Conservation (phyloP, 2,113 vertebrate genomes). For the Craseonycteris thonglongyai region DNA sequence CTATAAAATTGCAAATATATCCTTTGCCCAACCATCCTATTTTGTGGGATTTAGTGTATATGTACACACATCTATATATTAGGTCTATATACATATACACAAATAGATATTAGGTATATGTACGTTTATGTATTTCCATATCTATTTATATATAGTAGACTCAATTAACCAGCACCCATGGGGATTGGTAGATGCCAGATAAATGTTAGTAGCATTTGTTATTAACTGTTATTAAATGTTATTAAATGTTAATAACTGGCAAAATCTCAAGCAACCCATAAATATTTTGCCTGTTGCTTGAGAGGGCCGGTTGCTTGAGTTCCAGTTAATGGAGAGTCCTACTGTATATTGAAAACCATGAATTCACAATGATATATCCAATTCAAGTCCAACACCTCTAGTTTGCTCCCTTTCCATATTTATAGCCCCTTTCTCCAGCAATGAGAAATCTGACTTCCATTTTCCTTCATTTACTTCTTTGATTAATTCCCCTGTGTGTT, state of each 20-base stretch:
- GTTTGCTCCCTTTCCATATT: neutral
- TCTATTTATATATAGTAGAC: too few relatives aligned
- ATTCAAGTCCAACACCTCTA: neutral
- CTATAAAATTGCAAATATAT: neutral
- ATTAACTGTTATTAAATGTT: too few relatives aligned
- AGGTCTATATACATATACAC: neutral
- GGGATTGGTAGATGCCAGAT: too few relatives aligned
- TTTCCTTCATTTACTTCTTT: neutral
- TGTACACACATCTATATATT: neutral
- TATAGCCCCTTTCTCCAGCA: neutral
- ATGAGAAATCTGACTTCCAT: neutral
- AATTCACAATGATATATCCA: neutral
- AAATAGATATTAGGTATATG: neutral
- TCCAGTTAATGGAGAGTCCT: too few relatives aligned
- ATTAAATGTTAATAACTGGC: too few relatives aligned
- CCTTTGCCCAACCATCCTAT: neutral
- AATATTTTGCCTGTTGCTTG: too few relatives aligned
- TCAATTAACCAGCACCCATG: too few relatives aligned
- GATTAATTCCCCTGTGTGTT: neutral
- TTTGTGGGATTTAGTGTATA: neutral
- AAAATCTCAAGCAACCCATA: too few relatives aligned
- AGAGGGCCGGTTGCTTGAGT: too few relatives aligned
- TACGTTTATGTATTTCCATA: neutral
- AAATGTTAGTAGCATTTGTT: too few relatives aligned
- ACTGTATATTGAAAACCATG: neutral